A percentile compares a stretch with the other conserved stretches of the same genome.
Evolutionary conservation across 1,140 invertebrate species (phyloP).

Genomic region (Drosophila oshimai): DNA sequence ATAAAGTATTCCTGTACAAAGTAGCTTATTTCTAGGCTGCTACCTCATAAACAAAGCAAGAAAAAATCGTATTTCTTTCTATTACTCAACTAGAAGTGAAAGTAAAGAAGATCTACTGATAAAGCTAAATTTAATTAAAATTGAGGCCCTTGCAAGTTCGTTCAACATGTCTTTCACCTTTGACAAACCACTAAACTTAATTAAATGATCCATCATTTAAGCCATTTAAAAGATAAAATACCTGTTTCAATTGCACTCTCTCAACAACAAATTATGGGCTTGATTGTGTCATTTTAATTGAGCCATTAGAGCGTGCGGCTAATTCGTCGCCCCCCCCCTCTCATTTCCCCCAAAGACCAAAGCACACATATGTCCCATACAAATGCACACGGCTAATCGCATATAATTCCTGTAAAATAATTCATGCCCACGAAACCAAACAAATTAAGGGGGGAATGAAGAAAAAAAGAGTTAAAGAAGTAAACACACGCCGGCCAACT

Average conservation of each 20-base stretch:
- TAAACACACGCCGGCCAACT: constrained; percentile 52
- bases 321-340: constrained; percentile 8
- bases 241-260: constrained; percentile 24
- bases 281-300: constrained; percentile 67
- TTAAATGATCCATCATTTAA: constrained; percentile 24
- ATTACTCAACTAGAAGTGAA: background rate
- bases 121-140: constrained; percentile 9
- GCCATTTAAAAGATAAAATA: constrained; percentile 1
- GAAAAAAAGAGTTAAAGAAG: constrained; percentile 20
- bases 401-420: constrained; percentile 72
- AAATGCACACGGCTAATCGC: constrained; percentile 47
- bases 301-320: constrained; percentile 48
- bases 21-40: no score
- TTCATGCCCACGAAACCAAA: constrained; percentile 50
- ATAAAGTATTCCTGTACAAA: no score
- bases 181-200: constrained; percentile 25
- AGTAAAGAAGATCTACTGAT: constrained; percentile 10
- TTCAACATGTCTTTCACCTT: constrained; percentile 20
- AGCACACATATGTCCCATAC: constrained; percentile 13
- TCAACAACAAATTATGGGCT: background rate
- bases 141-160: background rate
- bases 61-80: background rate
- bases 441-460: constrained; percentile 39
- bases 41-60: background rate
- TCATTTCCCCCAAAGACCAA: background rate